Evolutionary conservation across 2,113 vertebrate species (phyloP).

Genomic region (Eulemur rufifrons): DNA sequence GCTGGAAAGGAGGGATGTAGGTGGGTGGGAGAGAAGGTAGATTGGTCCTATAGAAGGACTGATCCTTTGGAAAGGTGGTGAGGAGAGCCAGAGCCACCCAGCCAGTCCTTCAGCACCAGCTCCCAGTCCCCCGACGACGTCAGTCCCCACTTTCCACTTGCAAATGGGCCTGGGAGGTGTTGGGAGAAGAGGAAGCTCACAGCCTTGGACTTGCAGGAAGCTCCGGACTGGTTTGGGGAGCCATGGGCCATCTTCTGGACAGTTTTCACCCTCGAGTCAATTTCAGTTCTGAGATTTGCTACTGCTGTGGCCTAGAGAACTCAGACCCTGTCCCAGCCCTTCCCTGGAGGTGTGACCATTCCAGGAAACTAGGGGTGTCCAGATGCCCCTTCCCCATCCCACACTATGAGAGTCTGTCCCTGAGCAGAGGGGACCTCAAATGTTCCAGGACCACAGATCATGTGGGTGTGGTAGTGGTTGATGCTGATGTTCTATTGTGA

Average conservation of each 20-base stretch:
- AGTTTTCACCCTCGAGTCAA: not conserved
- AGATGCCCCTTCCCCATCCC: not conserved
- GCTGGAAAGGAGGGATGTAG: too few relatives aligned
- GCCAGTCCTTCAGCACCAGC: not conserved
- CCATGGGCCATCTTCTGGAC: not conserved
- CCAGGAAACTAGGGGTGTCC: not conserved
- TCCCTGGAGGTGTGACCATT: not conserved
- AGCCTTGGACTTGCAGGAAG: not conserved
- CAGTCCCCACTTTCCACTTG: not conserved
- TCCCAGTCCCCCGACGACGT: not conserved
- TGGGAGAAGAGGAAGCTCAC: not conserved
- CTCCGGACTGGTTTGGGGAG: not conserved
- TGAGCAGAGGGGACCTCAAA: not conserved
- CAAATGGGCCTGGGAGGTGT: not conserved
- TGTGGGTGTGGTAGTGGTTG: not conserved
- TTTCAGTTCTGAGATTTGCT: not conserved
- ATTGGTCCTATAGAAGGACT: not conserved
- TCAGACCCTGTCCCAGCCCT: not conserved
- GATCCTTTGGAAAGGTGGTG: not conserved
- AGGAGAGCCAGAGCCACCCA: not conserved
- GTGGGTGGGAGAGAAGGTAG: too few relatives aligned
- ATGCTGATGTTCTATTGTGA: constrained; percentile 33
- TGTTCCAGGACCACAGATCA: not conserved
- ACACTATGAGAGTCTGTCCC: not conserved
- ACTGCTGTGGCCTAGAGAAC: not conserved